phyloP scores from a whole-genome alignment of 1,140 invertebrate genomes.

The Drosophila lacteicornis region DNA sequence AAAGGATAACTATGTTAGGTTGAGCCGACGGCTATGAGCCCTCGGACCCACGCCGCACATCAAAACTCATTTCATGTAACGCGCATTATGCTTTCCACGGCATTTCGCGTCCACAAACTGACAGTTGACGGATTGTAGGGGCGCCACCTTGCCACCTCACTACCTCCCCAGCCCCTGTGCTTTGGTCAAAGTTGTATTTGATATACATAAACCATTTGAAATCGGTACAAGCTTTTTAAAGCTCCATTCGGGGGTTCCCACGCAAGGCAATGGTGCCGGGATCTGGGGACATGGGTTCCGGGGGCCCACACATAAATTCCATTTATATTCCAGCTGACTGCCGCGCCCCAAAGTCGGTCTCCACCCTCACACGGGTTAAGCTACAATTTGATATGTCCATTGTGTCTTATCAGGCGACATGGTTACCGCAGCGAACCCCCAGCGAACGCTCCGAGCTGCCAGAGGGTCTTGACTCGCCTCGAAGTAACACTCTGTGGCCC shows the following conservation, averaged over 20 bases:
- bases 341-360: conserved; percentile 52
- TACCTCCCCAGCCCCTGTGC: not conserved
- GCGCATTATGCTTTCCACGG: conserved; percentile 79
- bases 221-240: conserved; percentile 51
- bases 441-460: conserved; percentile 63
- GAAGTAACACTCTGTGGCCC: conserved; percentile 62
- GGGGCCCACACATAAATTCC: conserved; percentile 70
- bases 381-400: conserved; percentile 84
- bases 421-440: conserved; percentile 77
- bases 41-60: conserved; percentile 57
- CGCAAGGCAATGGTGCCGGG: conserved; percentile 49
- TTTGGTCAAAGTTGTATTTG: conserved; percentile 60
- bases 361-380: conserved; percentile 65
- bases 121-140: conserved; percentile 61
- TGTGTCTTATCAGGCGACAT: conserved; percentile 83
- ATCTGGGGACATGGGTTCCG: conserved; percentile 13
- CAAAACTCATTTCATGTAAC: conserved; percentile 79
- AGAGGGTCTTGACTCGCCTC: conserved; percentile 58
- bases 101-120: conserved; percentile 75
- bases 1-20: conserved; percentile 50
- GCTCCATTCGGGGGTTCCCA: conserved; percentile 44
- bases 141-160: conserved; percentile 10
- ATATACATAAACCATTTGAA: conserved; percentile 51
- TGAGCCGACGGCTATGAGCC: conserved; percentile 47
- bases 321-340: conserved; percentile 73